phyloP scores from a whole-genome alignment of 2,113 vertebrate species.

The Muscicapa adusta region DNA sequence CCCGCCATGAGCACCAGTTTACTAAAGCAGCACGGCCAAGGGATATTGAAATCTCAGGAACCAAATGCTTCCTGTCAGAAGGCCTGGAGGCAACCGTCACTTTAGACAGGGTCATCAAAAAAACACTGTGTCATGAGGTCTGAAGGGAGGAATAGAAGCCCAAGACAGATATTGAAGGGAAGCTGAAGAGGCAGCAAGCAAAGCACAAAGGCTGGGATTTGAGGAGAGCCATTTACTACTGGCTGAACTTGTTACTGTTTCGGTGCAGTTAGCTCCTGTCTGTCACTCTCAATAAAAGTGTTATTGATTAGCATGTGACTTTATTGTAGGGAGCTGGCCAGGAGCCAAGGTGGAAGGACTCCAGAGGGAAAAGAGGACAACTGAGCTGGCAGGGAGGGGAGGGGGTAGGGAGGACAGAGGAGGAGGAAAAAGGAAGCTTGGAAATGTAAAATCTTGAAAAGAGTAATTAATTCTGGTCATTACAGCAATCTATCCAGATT shows the following conservation, averaged over 20 bases:
- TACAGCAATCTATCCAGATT: conserved; percentile 47
- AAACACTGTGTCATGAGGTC: background rate
- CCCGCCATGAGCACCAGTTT: background rate
- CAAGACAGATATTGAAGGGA: background rate
- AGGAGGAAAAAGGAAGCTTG: conserved; percentile 34
- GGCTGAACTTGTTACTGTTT: conserved; percentile 46
- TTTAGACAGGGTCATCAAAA: background rate
- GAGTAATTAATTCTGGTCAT: conserved; percentile 64
- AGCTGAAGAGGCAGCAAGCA: conserved; percentile 5
- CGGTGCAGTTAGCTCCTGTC: conserved; percentile 59
- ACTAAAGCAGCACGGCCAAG: background rate
- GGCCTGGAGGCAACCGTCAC: background rate
- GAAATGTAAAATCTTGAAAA: conserved; percentile 58
- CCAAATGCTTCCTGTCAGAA: conserved; percentile 34
- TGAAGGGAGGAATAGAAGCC: background rate
- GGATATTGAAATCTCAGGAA: background rate
- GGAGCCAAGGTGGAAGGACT: conserved; percentile 49
- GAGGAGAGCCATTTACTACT: conserved; percentile 21
- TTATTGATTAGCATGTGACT: conserved; percentile 71
- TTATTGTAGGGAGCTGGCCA: conserved; percentile 57
- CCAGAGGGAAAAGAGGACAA: conserved; percentile 47
- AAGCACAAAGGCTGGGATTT: conserved; percentile 5
- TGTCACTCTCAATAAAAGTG: conserved; percentile 67
- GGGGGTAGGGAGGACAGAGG: background rate
- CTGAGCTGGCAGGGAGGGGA: background rate